phyloP scores from a whole-genome alignment of 1,140 invertebrate genomes.

The Antheraea mylitta region DNA sequence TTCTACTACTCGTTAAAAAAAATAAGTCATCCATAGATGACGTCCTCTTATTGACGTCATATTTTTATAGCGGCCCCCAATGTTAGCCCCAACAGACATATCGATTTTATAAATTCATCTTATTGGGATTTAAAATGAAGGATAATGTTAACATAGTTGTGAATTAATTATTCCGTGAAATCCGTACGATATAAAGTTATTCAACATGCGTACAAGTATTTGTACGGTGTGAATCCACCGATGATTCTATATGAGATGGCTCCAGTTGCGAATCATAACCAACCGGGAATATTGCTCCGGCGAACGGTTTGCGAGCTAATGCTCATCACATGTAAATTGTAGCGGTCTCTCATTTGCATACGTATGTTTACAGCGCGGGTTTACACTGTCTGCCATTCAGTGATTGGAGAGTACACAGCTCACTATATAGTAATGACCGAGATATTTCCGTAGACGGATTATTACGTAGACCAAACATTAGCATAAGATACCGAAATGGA shows the following conservation, averaged over 20 bases:
- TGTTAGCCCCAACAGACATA: too few species aligned
- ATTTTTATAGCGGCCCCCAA: too few species aligned
- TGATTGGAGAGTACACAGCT: neutral
- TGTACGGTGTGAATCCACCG: neutral
- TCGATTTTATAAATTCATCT: too few species aligned
- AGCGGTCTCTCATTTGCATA: slow-evolving; percentile 4
- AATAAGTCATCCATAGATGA: too few species aligned
- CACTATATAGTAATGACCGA: neutral
- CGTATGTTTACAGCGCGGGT: neutral
- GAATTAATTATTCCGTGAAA: too few species aligned
- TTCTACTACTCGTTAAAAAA: too few species aligned
- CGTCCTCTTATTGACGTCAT: too few species aligned
- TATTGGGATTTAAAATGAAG: too few species aligned
- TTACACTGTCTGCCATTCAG: neutral
- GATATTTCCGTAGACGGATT: neutral
- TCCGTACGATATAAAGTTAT: too few species aligned
- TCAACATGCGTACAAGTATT: too few species aligned
- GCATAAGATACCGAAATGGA: too few species aligned
- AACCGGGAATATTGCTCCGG: neutral
- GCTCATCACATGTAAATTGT: slow-evolving; percentile 5
- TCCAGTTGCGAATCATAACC: neutral
- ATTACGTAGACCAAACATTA: neutral
- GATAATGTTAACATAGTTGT: too few species aligned
- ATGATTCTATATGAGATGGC: neutral
- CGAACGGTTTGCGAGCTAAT: neutral